Evolutionary conservation across 2,888 invertebrate species (phyloP), one percentile per base, ranked within the genome.

Genomic region (Plagodis pulveraria): DNA sequence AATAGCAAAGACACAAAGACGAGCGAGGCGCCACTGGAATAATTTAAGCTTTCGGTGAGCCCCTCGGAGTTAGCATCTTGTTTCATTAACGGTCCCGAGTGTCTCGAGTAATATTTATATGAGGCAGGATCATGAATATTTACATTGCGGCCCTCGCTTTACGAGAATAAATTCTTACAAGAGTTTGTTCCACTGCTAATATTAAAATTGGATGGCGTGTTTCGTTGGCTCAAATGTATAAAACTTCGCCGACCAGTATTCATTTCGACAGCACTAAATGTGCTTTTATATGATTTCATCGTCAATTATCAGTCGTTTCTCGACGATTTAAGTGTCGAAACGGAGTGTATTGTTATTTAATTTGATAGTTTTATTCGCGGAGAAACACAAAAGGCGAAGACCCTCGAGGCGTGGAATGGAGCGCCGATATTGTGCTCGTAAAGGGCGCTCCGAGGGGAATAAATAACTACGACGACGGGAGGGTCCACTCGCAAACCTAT

Each of bases 51-150:
- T 73, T 71, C 73, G 76, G 74, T 72, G 75, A 80, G 77, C 74
- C 74, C 72, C 76, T 70, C 72, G 69, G 81, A 83, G 84, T 87
- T 83, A 84, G 85, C 86, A 86, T 88, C 86, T 89, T 88, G 86
- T 90, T 90, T 87, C 84, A 86, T 89, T 89, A 89, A 75, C 82
- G 76, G 80, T 52, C 69, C 73, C 76, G 73, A 69, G 77, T 81
- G 81, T 81, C 83, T 83, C 70, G 71, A 74, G 76, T 78, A 79
- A 87, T 87, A 86, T 89, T 86, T 86, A 86, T 87, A 85, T 83
- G 85, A 84, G 76, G 74, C 74, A 68, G 70, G 70, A 80, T 83
- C 85, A 89, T 89, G 88, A 90, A 90, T 89, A 89, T 88, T 87
- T 79, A 86, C 77, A 71, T 70, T 69, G 76, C 72, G 74, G 70